Evolutionary conservation across 2,797 vertebrate species (phyloP).

Genomic region (Melanotaenia parkinsoni): DNA sequence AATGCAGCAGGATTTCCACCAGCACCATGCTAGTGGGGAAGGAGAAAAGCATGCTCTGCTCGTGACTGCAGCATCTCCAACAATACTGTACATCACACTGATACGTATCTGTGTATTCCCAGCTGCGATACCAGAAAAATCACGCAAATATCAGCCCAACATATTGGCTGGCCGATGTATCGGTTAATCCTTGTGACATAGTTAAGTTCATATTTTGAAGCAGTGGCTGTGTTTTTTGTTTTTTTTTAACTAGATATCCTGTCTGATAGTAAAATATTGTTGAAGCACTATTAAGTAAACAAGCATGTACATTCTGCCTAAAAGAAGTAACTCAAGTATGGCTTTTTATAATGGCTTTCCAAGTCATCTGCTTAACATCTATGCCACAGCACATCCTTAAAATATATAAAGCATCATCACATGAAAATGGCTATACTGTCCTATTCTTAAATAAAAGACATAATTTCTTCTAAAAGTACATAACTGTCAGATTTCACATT

Average conservation of each 20-base stretch:
- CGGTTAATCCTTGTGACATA: not conserved
- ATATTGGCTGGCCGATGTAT: too few relatives aligned
- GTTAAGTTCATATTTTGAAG: not conserved
- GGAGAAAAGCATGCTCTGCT: too few relatives aligned
- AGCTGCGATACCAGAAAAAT: too few relatives aligned
- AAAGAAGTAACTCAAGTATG: not conserved
- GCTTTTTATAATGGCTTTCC: not conserved
- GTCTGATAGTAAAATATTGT: not conserved
- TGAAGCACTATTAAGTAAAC: not conserved
- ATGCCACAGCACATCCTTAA: not conserved
- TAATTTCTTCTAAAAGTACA: not conserved
- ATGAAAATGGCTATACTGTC: not conserved
- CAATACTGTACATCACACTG: too few relatives aligned
- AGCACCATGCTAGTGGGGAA: too few relatives aligned
- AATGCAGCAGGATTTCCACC: too few relatives aligned
- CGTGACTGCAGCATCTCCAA: too few relatives aligned
- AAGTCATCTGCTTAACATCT: not conserved
- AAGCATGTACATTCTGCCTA: not conserved
- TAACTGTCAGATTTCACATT: not conserved
- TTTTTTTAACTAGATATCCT: too few relatives aligned
- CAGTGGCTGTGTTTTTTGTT: too few relatives aligned
- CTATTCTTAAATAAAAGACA: too few relatives aligned
- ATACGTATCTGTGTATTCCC: too few relatives aligned
- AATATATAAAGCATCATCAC: not conserved
- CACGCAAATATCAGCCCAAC: too few relatives aligned